A percentile compares a stretch with the other conserved stretches of the same genome.
Evolutionary conservation across 1,140 invertebrate species (phyloP).

Genomic region (Trichonephila clavipes): DNA sequence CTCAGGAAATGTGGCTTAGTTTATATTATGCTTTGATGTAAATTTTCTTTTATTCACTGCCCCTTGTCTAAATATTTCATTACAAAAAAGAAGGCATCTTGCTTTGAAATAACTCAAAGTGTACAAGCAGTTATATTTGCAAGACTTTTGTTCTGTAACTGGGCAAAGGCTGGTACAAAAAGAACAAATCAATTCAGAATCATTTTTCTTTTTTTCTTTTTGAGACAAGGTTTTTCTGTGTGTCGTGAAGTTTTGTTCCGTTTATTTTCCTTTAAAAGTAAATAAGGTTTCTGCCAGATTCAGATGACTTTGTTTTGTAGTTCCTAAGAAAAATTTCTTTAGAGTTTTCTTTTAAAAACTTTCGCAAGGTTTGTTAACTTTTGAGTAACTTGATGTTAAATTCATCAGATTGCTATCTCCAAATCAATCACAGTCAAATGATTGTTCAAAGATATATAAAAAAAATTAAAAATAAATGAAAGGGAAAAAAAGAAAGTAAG

Average conservation of each 20-base stretch:
- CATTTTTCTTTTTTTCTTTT: neutral
- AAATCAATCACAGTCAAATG: neutral
- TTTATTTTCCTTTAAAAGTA: neutral
- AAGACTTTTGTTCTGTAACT: neutral
- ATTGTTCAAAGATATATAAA: neutral
- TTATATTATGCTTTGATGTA: neutral
- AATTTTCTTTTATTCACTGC: neutral
- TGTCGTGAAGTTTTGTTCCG: neutral
- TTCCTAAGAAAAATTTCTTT: neutral
- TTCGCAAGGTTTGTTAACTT: neutral
- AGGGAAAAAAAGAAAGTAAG: neutral
- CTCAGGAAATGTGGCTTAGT: neutral
- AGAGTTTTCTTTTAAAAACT: neutral
- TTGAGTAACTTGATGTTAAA: neutral
- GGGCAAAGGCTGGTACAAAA: neutral
- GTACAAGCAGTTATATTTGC: neutral
- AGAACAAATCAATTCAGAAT: constrained; percentile 30
- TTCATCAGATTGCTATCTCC: neutral
- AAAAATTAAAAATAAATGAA: neutral
- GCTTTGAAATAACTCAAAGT: constrained; percentile 25
- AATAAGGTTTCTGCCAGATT: neutral
- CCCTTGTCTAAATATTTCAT: neutral
- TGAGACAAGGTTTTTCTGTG: neutral
- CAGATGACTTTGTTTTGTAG: constrained; percentile 6
- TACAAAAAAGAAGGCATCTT: neutral